These are phyloP conservation scores for Zapus hudsonius DNA, from an alignment of 2,113 vertebrate genomes.

Conservation along the genomic window DNA sequence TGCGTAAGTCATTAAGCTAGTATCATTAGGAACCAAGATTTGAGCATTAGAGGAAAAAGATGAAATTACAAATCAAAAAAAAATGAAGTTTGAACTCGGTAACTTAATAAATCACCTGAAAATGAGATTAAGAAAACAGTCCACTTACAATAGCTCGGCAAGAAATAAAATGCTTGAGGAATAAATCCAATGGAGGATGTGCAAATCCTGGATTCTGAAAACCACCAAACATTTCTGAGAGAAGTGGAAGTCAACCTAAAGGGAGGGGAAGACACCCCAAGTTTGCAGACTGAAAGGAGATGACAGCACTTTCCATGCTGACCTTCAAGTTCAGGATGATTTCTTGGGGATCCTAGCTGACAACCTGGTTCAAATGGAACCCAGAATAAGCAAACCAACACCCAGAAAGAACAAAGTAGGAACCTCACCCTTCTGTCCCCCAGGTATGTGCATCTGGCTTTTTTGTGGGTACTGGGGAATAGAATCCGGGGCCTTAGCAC, in stretches of 20 bases:
- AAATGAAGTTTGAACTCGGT: conserved; percentile 27
- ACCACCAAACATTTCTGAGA: not conserved
- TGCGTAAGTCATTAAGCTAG: not conserved
- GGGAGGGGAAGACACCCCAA: not conserved
- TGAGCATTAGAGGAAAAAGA: conserved; percentile 29
- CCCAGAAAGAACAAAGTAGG: not conserved
- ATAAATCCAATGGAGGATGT: not conserved
- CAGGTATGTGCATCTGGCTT: too few species aligned
- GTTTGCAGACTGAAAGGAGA: not conserved
- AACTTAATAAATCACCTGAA: conserved; percentile 27
- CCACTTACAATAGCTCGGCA: not conserved
- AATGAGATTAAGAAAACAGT: conserved; percentile 12
- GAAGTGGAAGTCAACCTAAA: not conserved
- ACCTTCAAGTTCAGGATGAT: not conserved
- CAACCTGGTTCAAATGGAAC: not conserved
- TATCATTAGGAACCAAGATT: conserved; percentile 1
- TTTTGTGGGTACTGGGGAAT: too few species aligned
- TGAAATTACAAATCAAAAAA: conserved; percentile 53
- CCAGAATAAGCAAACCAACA: not conserved
- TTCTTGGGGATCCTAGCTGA: not conserved
- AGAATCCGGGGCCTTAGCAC: too few species aligned
- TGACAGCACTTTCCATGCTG: not conserved
- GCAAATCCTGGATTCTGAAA: not conserved
- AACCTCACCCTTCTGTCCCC: too few species aligned
- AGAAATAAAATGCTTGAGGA: not conserved